Percentiles rank a stretch among this genome's conserved stretches.
These are phyloP conservation scores for Numenius arquata DNA, from an alignment of 2,113 vertebrate species.

Conservation along the genomic window DNA sequence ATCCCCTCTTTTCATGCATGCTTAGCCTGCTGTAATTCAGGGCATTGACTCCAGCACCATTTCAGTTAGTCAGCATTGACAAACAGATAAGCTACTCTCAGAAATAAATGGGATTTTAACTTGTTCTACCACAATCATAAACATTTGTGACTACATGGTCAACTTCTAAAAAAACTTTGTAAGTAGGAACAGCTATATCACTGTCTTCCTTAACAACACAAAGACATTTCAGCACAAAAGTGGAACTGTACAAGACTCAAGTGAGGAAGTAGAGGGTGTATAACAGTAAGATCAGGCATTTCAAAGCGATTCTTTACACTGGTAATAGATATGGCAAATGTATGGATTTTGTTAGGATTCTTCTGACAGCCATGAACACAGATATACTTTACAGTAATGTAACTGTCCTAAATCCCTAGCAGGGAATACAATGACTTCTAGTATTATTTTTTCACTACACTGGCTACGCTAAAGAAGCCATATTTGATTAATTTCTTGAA, in stretches of 20 bases:
- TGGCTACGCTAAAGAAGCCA: slow-evolving; percentile 44
- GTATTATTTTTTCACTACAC: slow-evolving; percentile 65
- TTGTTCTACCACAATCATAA: not conserved
- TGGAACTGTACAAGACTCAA: slow-evolving; percentile 4
- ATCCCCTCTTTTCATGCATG: not conserved
- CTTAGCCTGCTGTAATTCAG: not conserved
- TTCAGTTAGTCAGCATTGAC: not conserved
- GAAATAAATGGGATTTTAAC: not conserved
- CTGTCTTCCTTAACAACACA: not conserved
- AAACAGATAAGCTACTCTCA: not conserved
- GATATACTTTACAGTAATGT: slow-evolving; percentile 70
- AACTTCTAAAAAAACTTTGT: not conserved
- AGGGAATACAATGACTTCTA: slow-evolving; percentile 64
- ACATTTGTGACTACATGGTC: not conserved
- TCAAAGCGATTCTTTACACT: slow-evolving; percentile 75
- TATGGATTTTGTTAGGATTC: slow-evolving; percentile 74
- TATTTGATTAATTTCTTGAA: slow-evolving; percentile 68
- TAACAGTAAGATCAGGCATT: slow-evolving; percentile 66
- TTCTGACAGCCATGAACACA: slow-evolving; percentile 75
- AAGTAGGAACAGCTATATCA: not conserved
- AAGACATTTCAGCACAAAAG: slow-evolving; percentile 16
- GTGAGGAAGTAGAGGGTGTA: slow-evolving; percentile 36
- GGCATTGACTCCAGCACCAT: not conserved
- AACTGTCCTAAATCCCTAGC: slow-evolving; percentile 70
- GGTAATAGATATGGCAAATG: slow-evolving; percentile 69